phyloP scores from a whole-genome alignment of 2,888 invertebrate species.

The Dicyrtoma fusca region DNA sequence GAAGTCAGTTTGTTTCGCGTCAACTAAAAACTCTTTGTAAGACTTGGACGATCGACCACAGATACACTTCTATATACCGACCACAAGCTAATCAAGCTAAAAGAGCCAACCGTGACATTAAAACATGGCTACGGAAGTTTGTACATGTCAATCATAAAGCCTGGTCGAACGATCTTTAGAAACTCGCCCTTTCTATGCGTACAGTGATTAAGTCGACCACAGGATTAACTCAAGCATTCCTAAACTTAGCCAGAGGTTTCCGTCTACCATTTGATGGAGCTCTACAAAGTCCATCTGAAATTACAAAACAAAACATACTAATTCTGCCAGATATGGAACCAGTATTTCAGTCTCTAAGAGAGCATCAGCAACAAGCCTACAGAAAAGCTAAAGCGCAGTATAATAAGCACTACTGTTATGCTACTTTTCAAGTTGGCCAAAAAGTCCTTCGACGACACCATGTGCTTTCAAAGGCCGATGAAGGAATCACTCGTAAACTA shows the following conservation, averaged over 20 bases:
- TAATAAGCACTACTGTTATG: constrained; percentile 25
- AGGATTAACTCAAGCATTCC: constrained; percentile 30
- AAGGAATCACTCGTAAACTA: constrained; percentile 31
- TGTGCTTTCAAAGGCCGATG: constrained; percentile 20
- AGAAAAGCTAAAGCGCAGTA: constrained; percentile 29
- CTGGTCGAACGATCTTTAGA: constrained; percentile 36
- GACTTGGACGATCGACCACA: constrained; percentile 39
- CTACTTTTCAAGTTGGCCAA: constrained; percentile 33
- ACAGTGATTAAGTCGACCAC: constrained; percentile 33
- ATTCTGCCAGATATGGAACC: neutral
- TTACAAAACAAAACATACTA: neutral
- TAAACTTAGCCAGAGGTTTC: constrained; percentile 39
- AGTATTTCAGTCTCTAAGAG: constrained; percentile 31
- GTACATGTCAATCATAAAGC: constrained; percentile 24
- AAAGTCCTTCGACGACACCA: constrained; percentile 36
- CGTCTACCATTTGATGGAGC: constrained; percentile 35
- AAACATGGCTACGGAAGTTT: constrained; percentile 34
- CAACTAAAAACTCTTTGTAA: constrained; percentile 35
- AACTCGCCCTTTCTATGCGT: constrained; percentile 37
- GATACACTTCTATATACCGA: constrained; percentile 35
- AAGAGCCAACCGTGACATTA: constrained; percentile 39
- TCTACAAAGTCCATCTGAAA: neutral
- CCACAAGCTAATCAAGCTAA: constrained; percentile 43
- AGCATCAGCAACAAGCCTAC: constrained; percentile 27
- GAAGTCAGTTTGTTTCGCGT: constrained; percentile 39